Conservation (phyloP, 2,113 vertebrate species). For the Herpailurus yagouaroundi region DNA sequence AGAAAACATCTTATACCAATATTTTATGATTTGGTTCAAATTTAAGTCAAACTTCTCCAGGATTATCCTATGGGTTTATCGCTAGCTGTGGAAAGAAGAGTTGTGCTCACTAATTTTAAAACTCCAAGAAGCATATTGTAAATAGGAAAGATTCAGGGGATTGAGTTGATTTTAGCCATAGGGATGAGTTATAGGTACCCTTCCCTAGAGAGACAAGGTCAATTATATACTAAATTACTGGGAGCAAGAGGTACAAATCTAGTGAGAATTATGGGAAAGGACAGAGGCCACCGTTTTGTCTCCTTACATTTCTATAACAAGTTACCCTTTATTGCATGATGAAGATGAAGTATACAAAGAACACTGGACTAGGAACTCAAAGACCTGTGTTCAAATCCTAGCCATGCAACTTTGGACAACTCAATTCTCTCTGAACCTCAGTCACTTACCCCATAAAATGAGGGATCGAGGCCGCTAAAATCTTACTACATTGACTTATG, state of each 20-base stretch:
- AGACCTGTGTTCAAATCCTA: not conserved
- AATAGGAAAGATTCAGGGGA: not conserved
- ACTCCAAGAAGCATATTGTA: not conserved
- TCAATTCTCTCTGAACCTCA: not conserved
- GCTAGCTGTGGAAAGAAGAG: not conserved
- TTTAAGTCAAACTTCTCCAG: conserved; percentile 11
- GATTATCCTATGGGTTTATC: not conserved
- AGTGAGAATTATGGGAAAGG: not conserved
- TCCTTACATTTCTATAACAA: not conserved
- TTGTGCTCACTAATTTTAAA: conserved; percentile 36
- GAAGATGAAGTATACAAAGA: not conserved
- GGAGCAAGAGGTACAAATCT: not conserved
- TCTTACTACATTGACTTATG: not conserved
- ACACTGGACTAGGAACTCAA: not conserved
- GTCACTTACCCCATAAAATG: not conserved
- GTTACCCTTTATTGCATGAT: not conserved
- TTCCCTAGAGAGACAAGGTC: not conserved
- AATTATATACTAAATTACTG: not conserved
- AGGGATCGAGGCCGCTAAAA: not conserved
- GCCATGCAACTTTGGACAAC: not conserved
- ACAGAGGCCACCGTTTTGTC: not conserved
- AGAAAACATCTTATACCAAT: not conserved
- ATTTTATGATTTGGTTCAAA: conserved; percentile 25
- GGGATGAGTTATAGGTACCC: not conserved
- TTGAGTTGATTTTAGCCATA: not conserved